Conservation (phyloP, 2,797 vertebrate species). For the Avahi laniger region DNA sequence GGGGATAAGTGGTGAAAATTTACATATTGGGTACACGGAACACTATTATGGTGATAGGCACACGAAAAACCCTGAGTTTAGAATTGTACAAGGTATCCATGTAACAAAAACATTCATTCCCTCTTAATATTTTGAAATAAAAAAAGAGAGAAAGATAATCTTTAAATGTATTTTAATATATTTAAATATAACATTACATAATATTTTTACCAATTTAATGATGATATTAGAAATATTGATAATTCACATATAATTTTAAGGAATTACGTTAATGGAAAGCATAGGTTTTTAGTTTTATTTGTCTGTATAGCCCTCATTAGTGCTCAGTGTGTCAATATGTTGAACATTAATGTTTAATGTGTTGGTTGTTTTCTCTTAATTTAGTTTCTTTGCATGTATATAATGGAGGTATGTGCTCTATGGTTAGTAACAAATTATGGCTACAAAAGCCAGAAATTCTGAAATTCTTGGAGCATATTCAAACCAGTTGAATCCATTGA, state of each 20-base stretch:
- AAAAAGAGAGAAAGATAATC: background rate
- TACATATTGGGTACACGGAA: no score
- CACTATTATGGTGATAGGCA: no score
- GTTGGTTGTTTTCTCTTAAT: background rate
- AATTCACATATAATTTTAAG: background rate
- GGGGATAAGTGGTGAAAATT: no score
- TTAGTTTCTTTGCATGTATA: background rate
- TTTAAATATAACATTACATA: background rate
- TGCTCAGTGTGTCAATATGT: background rate
- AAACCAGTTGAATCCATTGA: background rate
- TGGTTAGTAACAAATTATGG: background rate
- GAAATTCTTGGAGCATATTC: background rate
- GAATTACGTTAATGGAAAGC: background rate
- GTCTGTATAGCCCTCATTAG: background rate
- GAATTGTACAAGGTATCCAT: no score
- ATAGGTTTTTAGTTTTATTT: background rate
- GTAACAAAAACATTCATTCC: no score
- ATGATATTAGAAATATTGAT: background rate
- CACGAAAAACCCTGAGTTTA: no score
- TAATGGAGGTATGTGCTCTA: background rate
- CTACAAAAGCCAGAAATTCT: background rate
- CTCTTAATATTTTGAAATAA: no score
- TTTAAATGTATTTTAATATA: background rate
- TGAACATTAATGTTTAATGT: background rate
- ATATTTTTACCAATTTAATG: background rate